Evolutionary conservation across 2,888 invertebrate genomes (phyloP).

Genomic region (Norana najaformis): DNA sequence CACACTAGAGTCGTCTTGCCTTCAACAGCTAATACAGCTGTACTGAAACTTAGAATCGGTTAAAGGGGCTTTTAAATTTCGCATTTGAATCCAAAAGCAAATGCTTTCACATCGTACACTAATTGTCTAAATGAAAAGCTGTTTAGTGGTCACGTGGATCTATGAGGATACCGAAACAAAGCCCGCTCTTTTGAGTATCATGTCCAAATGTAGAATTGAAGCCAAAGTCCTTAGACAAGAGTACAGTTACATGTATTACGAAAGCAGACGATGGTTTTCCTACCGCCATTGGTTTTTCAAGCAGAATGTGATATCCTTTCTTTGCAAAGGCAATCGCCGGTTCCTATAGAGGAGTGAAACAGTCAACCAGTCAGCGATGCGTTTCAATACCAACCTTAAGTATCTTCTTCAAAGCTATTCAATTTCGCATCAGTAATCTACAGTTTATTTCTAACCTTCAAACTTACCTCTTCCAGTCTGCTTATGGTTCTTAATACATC

Average conservation of each 20-base stretch:
- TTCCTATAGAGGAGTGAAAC: conserved; percentile 48
- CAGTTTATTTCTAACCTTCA: too few relatives aligned
- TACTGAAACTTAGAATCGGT: not conserved
- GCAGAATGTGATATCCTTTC: conserved; percentile 63
- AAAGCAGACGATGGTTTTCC: conserved; percentile 39
- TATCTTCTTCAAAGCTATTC: too few relatives aligned
- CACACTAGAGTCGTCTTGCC: not conserved
- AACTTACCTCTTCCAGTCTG: too few relatives aligned
- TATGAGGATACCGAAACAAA: not conserved
- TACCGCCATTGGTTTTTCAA: conserved; percentile 65
- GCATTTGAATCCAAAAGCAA: not conserved
- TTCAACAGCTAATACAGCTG: not conserved
- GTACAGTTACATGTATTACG: too few relatives aligned
- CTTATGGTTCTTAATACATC: too few relatives aligned
- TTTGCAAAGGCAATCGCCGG: conserved; percentile 62
- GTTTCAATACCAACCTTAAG: too few relatives aligned
- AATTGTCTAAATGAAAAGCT: too few relatives aligned
- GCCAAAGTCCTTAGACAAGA: not conserved
- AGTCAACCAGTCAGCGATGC: not conserved
- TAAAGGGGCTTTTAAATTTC: not conserved
- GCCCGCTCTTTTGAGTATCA: not conserved
- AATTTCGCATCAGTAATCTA: too few relatives aligned
- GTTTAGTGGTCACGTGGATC: too few relatives aligned
- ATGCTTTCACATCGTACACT: too few relatives aligned
- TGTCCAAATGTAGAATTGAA: not conserved